Base-by-base conservation (phyloP, 1,140 invertebrate species). In the Tetramorium simillimum region DNA sequence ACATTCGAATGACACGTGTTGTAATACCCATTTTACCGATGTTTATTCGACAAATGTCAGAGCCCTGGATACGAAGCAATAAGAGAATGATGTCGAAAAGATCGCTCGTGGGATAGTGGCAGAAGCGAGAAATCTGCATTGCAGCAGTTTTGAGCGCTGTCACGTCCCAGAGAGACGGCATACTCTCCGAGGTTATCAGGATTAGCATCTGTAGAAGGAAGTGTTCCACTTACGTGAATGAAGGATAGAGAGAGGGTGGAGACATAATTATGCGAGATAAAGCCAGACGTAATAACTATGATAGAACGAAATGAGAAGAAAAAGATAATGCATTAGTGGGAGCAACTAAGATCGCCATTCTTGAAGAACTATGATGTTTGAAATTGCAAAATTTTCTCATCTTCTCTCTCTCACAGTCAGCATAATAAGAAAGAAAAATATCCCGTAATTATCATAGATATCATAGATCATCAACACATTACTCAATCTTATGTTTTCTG, bases 181-280 rank as follows among this genome's bases (percentile, higher is more conserved):
- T 56, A 62, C 51, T 84, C 89, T 87, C 82, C 89, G 88, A 89
- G 90, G 91, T 93, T 91, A 90, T 88, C 77, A 76, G 85, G 90
- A 93, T 94, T 93, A 92, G 70, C 89, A 91, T 93, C 92, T 89
- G 72, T 89, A 90, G 89, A 91, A 93, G 93, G 93, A 94, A 93
- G 91, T 92, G 92, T 86, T 92, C 90, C 63, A 92, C 89, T 94
- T 93, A 92, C 92, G 75, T 86, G 73, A 82, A 82, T 70, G 63
- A 87, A 88, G 85, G 76, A 86, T 89, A 77, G 60, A 58, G 73
- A 82, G 76, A 77, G 72, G 89, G 89, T 85, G 76, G 89, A 78
- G 80, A 51, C 72, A 46, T 76, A 86, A 88, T 90, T 84, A 78
- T 86, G 33, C 62, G 80, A 40, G 43, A 84, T 88, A 78, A 80